Percentiles rank a stretch among this genome's conserved stretches.
Evolutionary conservation across 2,888 invertebrate genomes (phyloP).

Genomic region (Phalera bucephala): DNA sequence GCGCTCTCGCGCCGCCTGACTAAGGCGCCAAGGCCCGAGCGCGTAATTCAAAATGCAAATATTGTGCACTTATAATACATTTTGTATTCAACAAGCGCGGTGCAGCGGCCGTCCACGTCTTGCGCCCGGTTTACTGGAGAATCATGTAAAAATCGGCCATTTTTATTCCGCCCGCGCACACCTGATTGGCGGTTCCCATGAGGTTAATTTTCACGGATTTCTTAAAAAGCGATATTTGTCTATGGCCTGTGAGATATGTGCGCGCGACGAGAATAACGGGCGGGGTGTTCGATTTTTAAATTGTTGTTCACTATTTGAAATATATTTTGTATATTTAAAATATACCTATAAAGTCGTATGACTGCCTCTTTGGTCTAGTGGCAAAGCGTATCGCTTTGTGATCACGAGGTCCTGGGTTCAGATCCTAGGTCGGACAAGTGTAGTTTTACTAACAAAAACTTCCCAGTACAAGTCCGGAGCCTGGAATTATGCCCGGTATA

Average conservation of each 20-base stretch:
- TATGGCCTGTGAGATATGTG: conserved; percentile 34
- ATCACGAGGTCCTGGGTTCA: too few relatives aligned
- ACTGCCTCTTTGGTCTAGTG: too few relatives aligned
- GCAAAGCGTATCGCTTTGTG: too few relatives aligned
- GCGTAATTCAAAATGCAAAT: conserved; percentile 82
- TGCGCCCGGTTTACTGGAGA: conserved; percentile 74
- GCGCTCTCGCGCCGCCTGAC: background rate
- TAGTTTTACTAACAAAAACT: too few relatives aligned
- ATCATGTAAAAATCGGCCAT: conserved; percentile 78
- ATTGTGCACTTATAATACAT: conserved; percentile 74
- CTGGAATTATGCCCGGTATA: too few relatives aligned
- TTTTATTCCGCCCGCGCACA: conserved; percentile 73
- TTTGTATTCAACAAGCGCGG: conserved; percentile 73
- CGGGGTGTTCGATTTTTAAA: conserved; percentile 21
- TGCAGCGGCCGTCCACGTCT: conserved; percentile 64
- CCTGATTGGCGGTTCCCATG: conserved; percentile 79
- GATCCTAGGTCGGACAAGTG: too few relatives aligned
- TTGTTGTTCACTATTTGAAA: background rate
- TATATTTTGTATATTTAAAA: too few relatives aligned
- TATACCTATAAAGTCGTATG: too few relatives aligned
- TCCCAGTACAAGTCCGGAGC: too few relatives aligned
- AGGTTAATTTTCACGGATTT: conserved; percentile 75
- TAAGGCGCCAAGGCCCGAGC: conserved; percentile 55
- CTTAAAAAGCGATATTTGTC: conserved; percentile 54
- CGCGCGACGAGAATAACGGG: conserved; percentile 23